phyloP scores from a whole-genome alignment of 2,113 vertebrate genomes.

The Erinaceus europaeus region DNA sequence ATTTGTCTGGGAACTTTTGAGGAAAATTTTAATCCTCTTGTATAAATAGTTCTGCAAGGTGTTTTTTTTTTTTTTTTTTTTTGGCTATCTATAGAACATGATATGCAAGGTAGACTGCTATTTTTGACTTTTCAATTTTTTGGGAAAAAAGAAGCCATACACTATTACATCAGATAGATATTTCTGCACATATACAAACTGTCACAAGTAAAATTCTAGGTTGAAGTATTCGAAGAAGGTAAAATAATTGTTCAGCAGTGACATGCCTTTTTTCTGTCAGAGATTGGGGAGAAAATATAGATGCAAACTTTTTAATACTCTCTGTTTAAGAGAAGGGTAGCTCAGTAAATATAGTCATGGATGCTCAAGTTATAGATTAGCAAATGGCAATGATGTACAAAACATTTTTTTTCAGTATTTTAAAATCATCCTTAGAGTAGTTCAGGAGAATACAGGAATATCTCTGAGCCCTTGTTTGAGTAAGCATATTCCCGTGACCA shows the following conservation, averaged over 20 bases:
- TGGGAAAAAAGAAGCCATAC: not conserved
- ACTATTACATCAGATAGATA: not conserved
- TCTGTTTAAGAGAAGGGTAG: constrained; percentile 56
- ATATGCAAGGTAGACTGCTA: not conserved
- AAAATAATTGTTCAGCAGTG: constrained; percentile 62
- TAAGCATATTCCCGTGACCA: not conserved
- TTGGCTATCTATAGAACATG: not conserved
- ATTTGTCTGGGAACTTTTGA: constrained; percentile 67
- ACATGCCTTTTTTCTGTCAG: constrained; percentile 47
- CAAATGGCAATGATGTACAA: constrained; percentile 10
- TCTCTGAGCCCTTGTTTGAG: constrained; percentile 47
- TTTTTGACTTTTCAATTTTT: constrained; percentile 32
- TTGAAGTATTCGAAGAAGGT: constrained; percentile 64
- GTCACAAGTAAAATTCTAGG: not conserved
- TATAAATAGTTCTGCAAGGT: constrained; percentile 59
- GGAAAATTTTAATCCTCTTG: constrained; percentile 64
- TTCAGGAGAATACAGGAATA: constrained; percentile 47
- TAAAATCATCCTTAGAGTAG: not conserved
- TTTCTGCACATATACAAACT: not conserved
- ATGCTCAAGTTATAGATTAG: constrained; percentile 52
- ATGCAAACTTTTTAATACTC: constrained; percentile 71
- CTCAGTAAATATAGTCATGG: constrained; percentile 55
- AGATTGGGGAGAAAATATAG: constrained; percentile 62
- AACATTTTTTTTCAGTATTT: constrained; percentile 41
- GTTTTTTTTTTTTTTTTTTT: not conserved